Conservation (phyloP, 2,797 vertebrate genomes). For the Pogonophryne albipinna region DNA sequence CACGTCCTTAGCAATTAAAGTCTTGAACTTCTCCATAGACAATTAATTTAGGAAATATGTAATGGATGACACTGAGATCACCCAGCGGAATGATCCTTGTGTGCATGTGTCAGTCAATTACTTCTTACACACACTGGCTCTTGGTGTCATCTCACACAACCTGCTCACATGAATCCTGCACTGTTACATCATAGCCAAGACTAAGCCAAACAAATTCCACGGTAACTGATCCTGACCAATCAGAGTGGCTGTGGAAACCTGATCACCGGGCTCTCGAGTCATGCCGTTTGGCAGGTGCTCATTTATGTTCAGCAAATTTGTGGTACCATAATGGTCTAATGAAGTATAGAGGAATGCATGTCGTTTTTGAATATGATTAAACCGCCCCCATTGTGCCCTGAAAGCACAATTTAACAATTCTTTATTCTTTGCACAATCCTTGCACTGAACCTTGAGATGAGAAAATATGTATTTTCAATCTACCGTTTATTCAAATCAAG, state of each 20-base stretch:
- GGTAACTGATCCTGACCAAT: conserved; percentile 46
- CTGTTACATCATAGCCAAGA: conserved; percentile 28
- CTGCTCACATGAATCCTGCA: conserved; percentile 20
- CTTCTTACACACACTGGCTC: not conserved
- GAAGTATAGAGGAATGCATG: conserved; percentile 23
- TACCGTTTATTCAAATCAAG: conserved; percentile 55
- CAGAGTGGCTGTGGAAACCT: conserved; percentile 44
- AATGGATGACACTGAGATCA: no score
- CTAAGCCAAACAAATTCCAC: conserved; percentile 17
- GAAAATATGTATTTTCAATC: conserved; percentile 54
- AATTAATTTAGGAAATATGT: no score
- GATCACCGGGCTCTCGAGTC: conserved; percentile 53
- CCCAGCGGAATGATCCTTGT: not conserved
- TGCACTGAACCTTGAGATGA: conserved; percentile 63
- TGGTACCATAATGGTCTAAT: conserved; percentile 35
- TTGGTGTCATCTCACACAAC: conserved; percentile 32
- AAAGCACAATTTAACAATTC: conserved; percentile 51
- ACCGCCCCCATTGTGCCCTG: conserved; percentile 44
- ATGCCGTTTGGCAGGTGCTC: conserved; percentile 45
- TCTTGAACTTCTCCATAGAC: no score
- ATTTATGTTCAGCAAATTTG: conserved; percentile 52
- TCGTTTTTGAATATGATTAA: conserved; percentile 54
- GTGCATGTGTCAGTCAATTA: conserved; percentile 24
- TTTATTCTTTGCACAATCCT: conserved; percentile 54
- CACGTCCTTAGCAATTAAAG: no score